phyloP scores from a whole-genome alignment of 2,888 invertebrate species.

The Catotricha subobsoleta region DNA sequence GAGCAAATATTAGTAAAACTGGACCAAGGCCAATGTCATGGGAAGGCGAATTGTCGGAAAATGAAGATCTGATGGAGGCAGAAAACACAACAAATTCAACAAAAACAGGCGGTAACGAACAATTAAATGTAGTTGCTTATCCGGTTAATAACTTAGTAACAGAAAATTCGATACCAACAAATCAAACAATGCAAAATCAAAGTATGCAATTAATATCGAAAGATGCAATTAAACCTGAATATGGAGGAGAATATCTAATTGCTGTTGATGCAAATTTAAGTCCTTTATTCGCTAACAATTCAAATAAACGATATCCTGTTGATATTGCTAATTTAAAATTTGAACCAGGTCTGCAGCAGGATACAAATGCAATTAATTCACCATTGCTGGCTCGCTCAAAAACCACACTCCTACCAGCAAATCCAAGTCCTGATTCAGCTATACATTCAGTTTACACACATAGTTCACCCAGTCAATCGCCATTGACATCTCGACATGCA shows the following conservation, averaged over 20 bases:
- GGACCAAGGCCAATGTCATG: slow-evolving; percentile 74
- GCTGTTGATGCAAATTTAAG: background rate
- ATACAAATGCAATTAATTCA: slow-evolving; percentile 32
- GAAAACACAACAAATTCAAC: slow-evolving; percentile 17
- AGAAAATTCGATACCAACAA: too few relatives aligned
- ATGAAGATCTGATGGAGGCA: slow-evolving; percentile 43
- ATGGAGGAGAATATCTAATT: background rate
- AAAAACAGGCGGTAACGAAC: slow-evolving; percentile 7
- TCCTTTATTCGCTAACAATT: slow-evolving; percentile 1
- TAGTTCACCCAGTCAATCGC: slow-evolving; percentile 69
- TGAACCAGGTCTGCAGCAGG: slow-evolving; percentile 19
- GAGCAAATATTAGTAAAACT: slow-evolving; percentile 31
- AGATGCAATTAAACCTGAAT: slow-evolving; percentile 4
- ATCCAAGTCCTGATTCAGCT: slow-evolving; percentile 75
- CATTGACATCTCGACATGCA: slow-evolving; percentile 65
- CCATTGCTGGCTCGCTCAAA: slow-evolving; percentile 49
- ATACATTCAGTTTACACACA: slow-evolving; percentile 74
- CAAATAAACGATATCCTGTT: slow-evolving; percentile 6
- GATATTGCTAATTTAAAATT: slow-evolving; percentile 9
- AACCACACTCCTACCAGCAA: slow-evolving; percentile 43
- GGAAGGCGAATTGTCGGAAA: slow-evolving; percentile 83
- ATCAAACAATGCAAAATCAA: background rate
- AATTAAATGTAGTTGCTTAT: background rate
- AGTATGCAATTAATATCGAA: background rate
- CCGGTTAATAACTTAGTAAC: too few relatives aligned